Evolutionary conservation across 1,140 invertebrate species (phyloP), one percentile per base, ranked within the genome.

Genomic region (Hyposmocoma kahamanoa): DNA sequence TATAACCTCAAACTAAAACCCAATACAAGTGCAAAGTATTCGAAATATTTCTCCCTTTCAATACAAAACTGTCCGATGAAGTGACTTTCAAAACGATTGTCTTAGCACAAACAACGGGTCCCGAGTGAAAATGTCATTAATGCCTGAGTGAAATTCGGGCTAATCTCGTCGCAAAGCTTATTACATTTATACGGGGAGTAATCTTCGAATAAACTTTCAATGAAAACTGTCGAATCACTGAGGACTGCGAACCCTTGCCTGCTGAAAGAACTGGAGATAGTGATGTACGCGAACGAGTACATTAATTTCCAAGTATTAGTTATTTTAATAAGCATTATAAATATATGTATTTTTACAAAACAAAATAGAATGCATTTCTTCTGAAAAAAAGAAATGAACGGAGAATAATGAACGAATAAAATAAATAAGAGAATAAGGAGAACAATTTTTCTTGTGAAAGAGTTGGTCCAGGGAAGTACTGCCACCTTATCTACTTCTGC

Each of bases 201-300:
- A 84, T 84, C 81, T 84, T 79, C 67, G 81, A 84, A 80, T 84
- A 84, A 84, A 84, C 74, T 84, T 81, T 84, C 71, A 80, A 84
- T 84, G 74, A 72, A 79, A 84, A 84, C 59, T 80, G 81, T 74
- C 68, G 78, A 82, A 71, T 84, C 81, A 84, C 70, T 71, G 73
- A 72, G 76, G 72, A 75, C 67, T 62, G 66, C 71, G 67, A 82
- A 84, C 81, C 81, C 78, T 81, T 84, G 57, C 68, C 63, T 59
- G 42, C 65, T 80, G 80, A 79, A 79, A 71, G 66, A 75, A 81
- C 63, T 72, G 53, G 47, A 34, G 24, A 43, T 43, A 44, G 34
- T 45, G 36, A 17, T 28, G 44, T 46, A 19, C 20, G 53, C 55
- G 58, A 36, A 22, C 8, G 8, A 2, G 10, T 30, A n/a, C 28